Conservation (phyloP, 2,113 vertebrate species). For the Bucco capensis region DNA sequence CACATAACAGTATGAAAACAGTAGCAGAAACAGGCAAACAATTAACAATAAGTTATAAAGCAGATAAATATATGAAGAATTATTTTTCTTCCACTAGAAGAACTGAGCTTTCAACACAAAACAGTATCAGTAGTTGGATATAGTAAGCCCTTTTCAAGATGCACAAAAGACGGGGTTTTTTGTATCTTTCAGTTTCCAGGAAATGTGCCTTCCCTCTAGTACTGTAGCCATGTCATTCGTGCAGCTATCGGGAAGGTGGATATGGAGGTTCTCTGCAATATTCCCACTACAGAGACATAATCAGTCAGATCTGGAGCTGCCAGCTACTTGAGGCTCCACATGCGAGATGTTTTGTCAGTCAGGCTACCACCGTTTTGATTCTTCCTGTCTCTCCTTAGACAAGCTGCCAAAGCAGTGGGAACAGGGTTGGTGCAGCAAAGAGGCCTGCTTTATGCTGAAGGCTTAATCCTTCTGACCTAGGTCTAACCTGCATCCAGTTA, state of each 20-base stretch:
- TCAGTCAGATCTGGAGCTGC: neutral
- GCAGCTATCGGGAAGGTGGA: neutral
- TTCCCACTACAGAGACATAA: too few species aligned
- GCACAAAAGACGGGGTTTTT: rapidly evolving
- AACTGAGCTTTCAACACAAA: neutral
- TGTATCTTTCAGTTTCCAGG: neutral
- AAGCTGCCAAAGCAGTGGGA: neutral
- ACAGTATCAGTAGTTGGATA: too few species aligned
- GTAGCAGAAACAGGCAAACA: neutral
- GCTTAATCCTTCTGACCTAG: neutral
- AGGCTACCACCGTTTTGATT: neutral
- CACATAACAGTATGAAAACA: neutral
- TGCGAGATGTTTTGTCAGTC: neutral
- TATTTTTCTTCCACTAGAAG: neutral
- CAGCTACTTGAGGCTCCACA: neutral
- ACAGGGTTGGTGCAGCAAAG: neutral
- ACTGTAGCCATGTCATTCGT: too few species aligned
- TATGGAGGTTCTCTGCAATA: rapidly evolving
- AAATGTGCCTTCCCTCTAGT: rapidly evolving
- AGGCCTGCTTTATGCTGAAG: neutral
- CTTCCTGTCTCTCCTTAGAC: neutral
- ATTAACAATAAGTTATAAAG: neutral
- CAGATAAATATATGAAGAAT: rapidly evolving
- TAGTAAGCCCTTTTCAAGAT: too few species aligned
- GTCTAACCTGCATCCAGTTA: neutral